Base-by-base conservation (phyloP, 2,888 invertebrate genomes). In the Elysia crispata region DNA sequence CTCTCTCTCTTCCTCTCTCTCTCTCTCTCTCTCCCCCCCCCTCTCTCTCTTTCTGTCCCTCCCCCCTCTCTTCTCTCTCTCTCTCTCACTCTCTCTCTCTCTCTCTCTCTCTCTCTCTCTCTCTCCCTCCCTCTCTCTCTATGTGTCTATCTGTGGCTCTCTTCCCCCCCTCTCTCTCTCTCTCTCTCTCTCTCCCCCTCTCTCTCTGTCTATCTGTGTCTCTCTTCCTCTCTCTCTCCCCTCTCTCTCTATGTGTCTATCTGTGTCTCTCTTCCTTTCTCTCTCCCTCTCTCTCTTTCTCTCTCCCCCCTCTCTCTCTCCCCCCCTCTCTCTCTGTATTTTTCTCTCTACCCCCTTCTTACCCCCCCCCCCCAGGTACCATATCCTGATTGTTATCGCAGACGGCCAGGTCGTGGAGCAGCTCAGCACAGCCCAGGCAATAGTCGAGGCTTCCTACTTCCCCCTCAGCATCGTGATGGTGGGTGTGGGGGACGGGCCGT, bases 401-500 rank as follows among this genome's bases (percentile, higher is more conserved):
- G 93, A 93, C 83, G 93, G 93, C 1, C 93, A 93, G 83, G 92
- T 94, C 31, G 92, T 91, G 1, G 93, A 93, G 80, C 93, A 93
- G 82, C 87, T 90, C 30, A 89, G 90, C 18, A 93, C 93, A 0
- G 87, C 92, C 1, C 88, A 92, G 28, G 93, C 93, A 5, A 93
- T 93, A 6, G 92, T 93, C 0, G 90, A 91, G 54, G 93, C 93
- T 0, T 93, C 93, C 20, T 87, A 91, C 72, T 90, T 91, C 79
- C 93, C 93, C 6, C 88, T 93, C 64, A 93, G 93, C 67, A 93
- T 93, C 81, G 92, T 93, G 73, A 92, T 93, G 20, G 93, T 93
- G 0, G 93, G 93, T 0, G 93, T 93, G n/a, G 93, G 93, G 3
- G 93, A 93, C 83, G 93, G 93, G 11, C 93, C 93, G 0, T 93